Evolutionary conservation across 1,140 invertebrate species (phyloP), one percentile per base, ranked within the genome.

Genomic region (Drosophila chauvacae): DNA sequence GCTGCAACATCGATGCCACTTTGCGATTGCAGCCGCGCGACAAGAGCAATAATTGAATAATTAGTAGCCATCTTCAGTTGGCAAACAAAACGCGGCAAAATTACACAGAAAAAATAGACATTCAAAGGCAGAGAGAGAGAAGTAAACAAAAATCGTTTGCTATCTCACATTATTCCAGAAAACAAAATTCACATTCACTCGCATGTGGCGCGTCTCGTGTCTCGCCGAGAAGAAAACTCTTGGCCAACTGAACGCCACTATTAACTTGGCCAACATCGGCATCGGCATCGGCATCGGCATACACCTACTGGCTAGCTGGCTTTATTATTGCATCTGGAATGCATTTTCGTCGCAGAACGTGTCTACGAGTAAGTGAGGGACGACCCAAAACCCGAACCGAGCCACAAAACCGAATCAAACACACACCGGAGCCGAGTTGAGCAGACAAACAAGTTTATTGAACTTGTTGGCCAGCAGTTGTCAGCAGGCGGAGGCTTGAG

Each of bases 401-500:
- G 18, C 33, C 62, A 23, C 23, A 53, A 69, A 59, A 30, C 42
- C 69, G 47, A 70, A n/a, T 4, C 55, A 56, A 37, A 37, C n/a
- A 37, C 26, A 23, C 28, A 33, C 3, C 16, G 37, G 20, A 73
- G 41, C 69, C 59, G 63, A 72, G 69, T 51, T 69, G 45, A 63
- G 65, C 57, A 61, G 68, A 59, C 47, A 81, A 86, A 86, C 80
- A 79, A 86, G 83, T 86, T 86, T 86, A 86, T 80, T 87, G 83
- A 83, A 86, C 84, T 86, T 86, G 83, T 72, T 76, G 74, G 66
- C 48, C 53, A 70, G 59, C 44, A 64, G 66, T 51, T 16, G 57
- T 42, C 55, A 42, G 64, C 10, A 39, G 16, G 62, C 14, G 6
- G 57, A 20, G 13, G 28, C 14, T 1, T 7, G 2, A 6, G 30